Base-by-base conservation (phyloP, 2,888 invertebrate species). In the Balanococcus diminutus region DNA sequence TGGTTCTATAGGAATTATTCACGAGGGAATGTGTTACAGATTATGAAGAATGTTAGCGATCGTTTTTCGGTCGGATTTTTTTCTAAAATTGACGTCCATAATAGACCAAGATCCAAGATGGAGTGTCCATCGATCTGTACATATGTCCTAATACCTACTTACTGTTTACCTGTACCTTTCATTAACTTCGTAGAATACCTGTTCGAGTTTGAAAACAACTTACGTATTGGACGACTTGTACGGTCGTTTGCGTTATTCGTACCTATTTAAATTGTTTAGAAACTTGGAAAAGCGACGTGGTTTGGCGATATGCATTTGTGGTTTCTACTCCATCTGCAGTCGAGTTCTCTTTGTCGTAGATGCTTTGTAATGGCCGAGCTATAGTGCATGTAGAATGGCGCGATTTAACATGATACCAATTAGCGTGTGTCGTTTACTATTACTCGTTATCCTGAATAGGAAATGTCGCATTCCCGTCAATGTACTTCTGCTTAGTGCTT, bases 391-490 rank as follows among this genome's bases (percentile, higher is more conserved):
- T 79, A 79, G 32, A 79, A 79, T 79, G 75, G 67, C 75, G 85
- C 85, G 42, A 79, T 25, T 79, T 46, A 75, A 85, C 85, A 85
- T 31, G 46, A n/a, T 75, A 85, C 85, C 85, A 85, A 85, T 85
- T 85, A 85, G 85, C 79, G 75, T 79, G 75, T 79, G 75, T 31
- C 75, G 75, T 79, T 79, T 36, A 36, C 75, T 79, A 36, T 36
- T 79, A 79, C 75, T 19, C 36, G 31, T 79, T 79, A 79, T 79
- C 75, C 75, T 79, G 75, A 79, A 79, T 79, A 79, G 75, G 75
- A 79, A 79, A 79, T 79, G 75, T 79, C 36, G 75, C 75, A 79
- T 79, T 79, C 75, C 19, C 36, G 75, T 79, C 75, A 79, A 67
- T 67, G 28, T n/a, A 51, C n/a, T n/a, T n/a, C n/a, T n/a, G n/a